A percentile compares a stretch with the other conserved stretches of the same genome.
These are phyloP conservation scores for Eupithecia inturbata DNA, from an alignment of 2,888 invertebrate genomes.

Conservation along the genomic window DNA sequence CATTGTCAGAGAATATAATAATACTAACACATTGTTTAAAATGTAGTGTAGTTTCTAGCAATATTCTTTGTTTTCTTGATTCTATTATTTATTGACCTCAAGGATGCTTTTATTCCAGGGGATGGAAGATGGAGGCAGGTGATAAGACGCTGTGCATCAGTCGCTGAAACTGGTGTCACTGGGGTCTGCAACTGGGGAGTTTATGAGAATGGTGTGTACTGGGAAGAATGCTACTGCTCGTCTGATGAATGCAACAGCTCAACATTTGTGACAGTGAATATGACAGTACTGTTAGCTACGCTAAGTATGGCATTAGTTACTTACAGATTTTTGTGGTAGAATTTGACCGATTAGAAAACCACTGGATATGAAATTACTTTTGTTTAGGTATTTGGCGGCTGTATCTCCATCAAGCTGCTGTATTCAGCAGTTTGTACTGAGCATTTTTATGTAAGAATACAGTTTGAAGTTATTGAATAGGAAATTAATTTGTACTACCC, in stretches of 20 bases:
- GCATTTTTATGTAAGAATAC: not conserved
- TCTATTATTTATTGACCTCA: not conserved
- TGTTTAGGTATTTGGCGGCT: not conserved
- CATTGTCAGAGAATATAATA: not conserved
- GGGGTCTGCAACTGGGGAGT: slow-evolving; percentile 99
- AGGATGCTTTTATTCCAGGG: slow-evolving; percentile 84
- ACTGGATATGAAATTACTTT: slow-evolving; percentile 9
- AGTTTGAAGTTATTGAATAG: not conserved
- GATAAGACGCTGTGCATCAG: slow-evolving; percentile 94
- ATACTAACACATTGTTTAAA: not conserved
- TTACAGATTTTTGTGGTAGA: slow-evolving; percentile 21
- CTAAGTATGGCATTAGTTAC: slow-evolving; percentile 18
- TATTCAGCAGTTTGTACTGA: not conserved
- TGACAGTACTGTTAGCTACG: slow-evolving; percentile 49
- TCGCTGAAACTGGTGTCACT: slow-evolving; percentile 95
- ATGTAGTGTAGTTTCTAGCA: not conserved
- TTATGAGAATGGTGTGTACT: slow-evolving; percentile 96
- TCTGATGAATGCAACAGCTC: slow-evolving; percentile 92
- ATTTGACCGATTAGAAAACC: not conserved
- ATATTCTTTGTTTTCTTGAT: not conserved
- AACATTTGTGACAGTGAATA: slow-evolving; percentile 53
- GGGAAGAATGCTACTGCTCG: slow-evolving; percentile 98
- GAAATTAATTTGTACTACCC: not conserved
- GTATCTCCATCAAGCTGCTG: not conserved
- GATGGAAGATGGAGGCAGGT: slow-evolving; percentile 97